A percentile compares a stretch with the other conserved stretches of the same genome.
These are phyloP conservation scores for Xylota sylvarum DNA, from an alignment of 2,888 invertebrate genomes.

Conservation along the genomic window DNA sequence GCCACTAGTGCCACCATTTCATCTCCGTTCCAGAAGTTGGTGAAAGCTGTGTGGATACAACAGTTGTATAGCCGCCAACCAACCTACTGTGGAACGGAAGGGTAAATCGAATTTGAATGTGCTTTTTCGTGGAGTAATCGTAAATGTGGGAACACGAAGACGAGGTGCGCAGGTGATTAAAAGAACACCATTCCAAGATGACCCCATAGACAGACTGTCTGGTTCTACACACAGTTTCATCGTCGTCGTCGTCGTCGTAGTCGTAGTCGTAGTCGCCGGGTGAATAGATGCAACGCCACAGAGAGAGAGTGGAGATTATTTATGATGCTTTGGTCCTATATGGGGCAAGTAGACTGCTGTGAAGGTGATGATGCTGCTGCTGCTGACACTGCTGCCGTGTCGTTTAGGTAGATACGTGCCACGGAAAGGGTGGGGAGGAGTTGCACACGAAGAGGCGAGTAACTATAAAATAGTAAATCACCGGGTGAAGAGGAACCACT, in stretches of 20 bases:
- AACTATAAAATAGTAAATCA: constrained; percentile 73
- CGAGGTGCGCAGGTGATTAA: constrained; percentile 73
- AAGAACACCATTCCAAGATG: constrained; percentile 72
- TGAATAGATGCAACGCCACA: constrained; percentile 38
- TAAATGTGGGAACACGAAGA: constrained; percentile 47
- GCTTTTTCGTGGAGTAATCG: constrained; percentile 54
- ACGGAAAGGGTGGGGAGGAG: constrained; percentile 7
- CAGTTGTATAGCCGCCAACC: constrained; percentile 14
- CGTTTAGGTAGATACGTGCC: constrained; percentile 32
- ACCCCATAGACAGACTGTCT: constrained; percentile 77
- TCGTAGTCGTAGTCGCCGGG: constrained; percentile 39
- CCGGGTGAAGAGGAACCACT: constrained; percentile 56
- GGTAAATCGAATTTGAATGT: constrained; percentile 72
- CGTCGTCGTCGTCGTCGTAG: constrained; percentile 39
- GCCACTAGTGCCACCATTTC: constrained; percentile 29
- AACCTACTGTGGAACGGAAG: constrained; percentile 42
- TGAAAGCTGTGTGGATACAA: constrained; percentile 54
- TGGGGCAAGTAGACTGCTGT: constrained; percentile 76
- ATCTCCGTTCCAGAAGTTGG: constrained; percentile 53
- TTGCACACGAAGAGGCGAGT: constrained; percentile 21
- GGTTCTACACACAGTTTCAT: constrained; percentile 47
- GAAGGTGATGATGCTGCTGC: constrained; percentile 74
- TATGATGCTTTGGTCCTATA: constrained; percentile 68
- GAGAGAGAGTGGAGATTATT: constrained; percentile 64
- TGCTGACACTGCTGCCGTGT: constrained; percentile 50